Evolutionary conservation across 1,140 invertebrate species (phyloP).

Genomic region (Hydropsyche tenuis): DNA sequence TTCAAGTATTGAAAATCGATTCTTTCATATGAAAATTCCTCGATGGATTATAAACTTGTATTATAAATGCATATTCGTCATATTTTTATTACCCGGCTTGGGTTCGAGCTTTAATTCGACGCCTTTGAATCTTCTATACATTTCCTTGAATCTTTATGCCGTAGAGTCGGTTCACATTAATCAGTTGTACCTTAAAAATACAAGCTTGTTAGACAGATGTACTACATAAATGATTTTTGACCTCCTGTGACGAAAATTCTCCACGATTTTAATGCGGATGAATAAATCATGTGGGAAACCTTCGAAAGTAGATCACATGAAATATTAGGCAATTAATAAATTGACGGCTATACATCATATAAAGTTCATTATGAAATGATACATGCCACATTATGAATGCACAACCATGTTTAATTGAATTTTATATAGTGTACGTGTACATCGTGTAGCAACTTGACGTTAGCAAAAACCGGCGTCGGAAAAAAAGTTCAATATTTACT

Average conservation of each 20-base stretch:
- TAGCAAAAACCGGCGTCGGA: neutral
- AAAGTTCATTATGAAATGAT: slow-evolving; percentile 29
- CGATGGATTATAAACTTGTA: no score
- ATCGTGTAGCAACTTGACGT: slow-evolving; percentile 3
- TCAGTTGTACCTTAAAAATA: slow-evolving; percentile 11
- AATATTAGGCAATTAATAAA: slow-evolving; percentile 50
- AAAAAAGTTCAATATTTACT: slow-evolving; percentile 10
- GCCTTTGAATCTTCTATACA: no score
- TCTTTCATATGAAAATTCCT: slow-evolving; percentile 1
- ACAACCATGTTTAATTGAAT: slow-evolving; percentile 36
- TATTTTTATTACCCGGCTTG: no score
- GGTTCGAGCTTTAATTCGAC: no score
- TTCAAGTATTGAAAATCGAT: slow-evolving; percentile 33
- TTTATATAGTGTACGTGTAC: slow-evolving; percentile 22
- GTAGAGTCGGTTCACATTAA: slow-evolving; percentile 16
- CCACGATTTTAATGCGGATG: slow-evolving; percentile 40
- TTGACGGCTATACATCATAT: slow-evolving; percentile 43
- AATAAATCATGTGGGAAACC: slow-evolving; percentile 38
- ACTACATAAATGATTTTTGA: slow-evolving; percentile 37
- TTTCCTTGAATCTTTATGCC: no score
- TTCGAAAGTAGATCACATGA: slow-evolving; percentile 44
- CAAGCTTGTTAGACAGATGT: slow-evolving; percentile 24
- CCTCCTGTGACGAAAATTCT: slow-evolving; percentile 46
- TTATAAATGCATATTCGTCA: no score
- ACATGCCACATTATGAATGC: slow-evolving; percentile 32